phyloP scores from a whole-genome alignment of 2,797 vertebrate species.

The Danionella dracula region DNA sequence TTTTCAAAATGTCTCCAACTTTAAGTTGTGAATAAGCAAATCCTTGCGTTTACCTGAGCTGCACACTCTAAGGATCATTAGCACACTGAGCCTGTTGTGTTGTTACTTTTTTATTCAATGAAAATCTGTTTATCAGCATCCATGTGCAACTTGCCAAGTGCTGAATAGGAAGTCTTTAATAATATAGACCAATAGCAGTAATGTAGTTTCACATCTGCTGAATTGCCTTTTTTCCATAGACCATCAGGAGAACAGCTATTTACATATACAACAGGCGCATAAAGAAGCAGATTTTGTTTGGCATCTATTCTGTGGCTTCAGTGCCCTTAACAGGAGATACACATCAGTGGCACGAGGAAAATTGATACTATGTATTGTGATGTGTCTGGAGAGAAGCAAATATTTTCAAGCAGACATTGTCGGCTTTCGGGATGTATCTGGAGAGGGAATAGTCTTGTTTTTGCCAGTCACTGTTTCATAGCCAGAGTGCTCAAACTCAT shows the following conservation, averaged over 20 bases:
- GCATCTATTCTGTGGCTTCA: neutral
- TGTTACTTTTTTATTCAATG: neutral
- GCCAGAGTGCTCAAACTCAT: too few species aligned
- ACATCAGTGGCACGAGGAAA: neutral
- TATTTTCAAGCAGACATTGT: slow-evolving; percentile 22
- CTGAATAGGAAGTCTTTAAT: too few species aligned
- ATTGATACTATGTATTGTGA: slow-evolving; percentile 11
- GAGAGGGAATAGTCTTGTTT: neutral
- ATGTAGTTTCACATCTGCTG: neutral
- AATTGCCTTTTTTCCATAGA: neutral
- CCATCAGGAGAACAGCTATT: neutral
- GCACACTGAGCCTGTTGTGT: too few species aligned
- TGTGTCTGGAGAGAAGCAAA: slow-evolving; percentile 7
- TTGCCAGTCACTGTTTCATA: too few species aligned
- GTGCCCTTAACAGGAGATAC: slow-evolving; percentile 2
- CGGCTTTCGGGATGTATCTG: slow-evolving; percentile 16
- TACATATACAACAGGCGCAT: too few species aligned
- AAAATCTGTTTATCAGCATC: neutral
- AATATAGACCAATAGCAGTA: too few species aligned
- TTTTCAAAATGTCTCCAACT: slow-evolving; percentile 14
- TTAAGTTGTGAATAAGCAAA: slow-evolving; percentile 4
- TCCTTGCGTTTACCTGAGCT: neutral
- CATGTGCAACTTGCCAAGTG: too few species aligned
- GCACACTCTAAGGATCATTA: neutral
- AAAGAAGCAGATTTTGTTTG: neutral